Conservation (phyloP, 2,113 vertebrate species). For the Gorsachius goisagi region DNA sequence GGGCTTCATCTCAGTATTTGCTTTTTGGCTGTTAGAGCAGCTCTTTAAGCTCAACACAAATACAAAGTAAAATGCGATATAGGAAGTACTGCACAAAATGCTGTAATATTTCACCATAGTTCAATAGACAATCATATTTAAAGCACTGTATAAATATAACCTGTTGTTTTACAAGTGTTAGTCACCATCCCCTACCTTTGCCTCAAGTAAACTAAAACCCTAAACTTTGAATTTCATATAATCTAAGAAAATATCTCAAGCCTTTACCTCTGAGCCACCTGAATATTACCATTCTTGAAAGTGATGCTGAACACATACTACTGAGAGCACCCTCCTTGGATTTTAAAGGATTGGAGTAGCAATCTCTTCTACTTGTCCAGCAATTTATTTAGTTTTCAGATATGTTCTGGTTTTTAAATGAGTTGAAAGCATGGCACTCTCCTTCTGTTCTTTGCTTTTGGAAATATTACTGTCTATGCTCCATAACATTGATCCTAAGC, state of each 20-base stretch:
- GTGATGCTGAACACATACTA: not conserved
- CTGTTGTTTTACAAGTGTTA: not conserved
- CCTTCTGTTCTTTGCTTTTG: not conserved
- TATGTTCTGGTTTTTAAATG: not conserved
- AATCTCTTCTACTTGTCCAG: not conserved
- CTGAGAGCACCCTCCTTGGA: not conserved
- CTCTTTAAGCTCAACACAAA: not conserved
- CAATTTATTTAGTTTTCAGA: not conserved
- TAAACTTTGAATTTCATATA: not conserved
- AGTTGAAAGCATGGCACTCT: not conserved
- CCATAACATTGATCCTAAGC: not conserved
- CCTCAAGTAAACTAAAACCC: not conserved
- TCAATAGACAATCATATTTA: not conserved
- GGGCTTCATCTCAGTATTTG: not conserved
- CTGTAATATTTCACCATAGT: not conserved
- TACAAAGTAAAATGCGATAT: not conserved
- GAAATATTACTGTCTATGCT: not conserved
- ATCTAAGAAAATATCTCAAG: not conserved
- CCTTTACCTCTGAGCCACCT: not conserved
- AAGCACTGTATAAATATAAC: not conserved
- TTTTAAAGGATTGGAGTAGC: not conserved
- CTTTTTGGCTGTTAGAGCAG: not conserved
- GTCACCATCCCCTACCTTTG: not conserved
- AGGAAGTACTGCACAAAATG: not conserved
- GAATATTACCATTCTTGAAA: not conserved